Evolutionary conservation across 2,113 vertebrate species (phyloP).

Genomic region (Calypte anna): DNA sequence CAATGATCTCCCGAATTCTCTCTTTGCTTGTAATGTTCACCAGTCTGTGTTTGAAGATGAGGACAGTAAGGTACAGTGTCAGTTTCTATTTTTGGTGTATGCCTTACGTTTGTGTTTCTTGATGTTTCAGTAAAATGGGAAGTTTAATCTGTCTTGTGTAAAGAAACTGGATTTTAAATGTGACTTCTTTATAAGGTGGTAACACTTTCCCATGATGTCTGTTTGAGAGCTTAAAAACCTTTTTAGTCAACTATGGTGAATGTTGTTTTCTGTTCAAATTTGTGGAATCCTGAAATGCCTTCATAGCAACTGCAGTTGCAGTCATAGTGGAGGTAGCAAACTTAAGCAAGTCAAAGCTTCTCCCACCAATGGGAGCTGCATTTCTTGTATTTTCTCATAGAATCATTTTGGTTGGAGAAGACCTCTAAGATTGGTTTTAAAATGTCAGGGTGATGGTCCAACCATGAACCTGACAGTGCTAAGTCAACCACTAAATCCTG

Average conservation of each 20-base stretch:
- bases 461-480: not conserved
- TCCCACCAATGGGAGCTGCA: not conserved
- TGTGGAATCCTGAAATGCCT: not conserved
- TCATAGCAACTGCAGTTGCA: not conserved
- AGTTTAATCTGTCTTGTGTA: not conserved
- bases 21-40: slow-evolving; percentile 88
- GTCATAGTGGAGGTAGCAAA: not conserved
- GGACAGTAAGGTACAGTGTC: slow-evolving; percentile 81
- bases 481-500: not conserved
- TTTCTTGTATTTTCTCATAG: not conserved
- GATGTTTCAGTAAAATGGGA: not conserved
- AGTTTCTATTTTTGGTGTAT: not conserved
- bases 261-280: not conserved
- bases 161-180: not conserved
- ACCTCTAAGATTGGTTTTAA: not conserved
- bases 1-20: slow-evolving; percentile 85
- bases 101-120: not conserved
- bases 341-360: not conserved
- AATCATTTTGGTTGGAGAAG: not conserved
- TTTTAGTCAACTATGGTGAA: not conserved
- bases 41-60: slow-evolving; percentile 87
- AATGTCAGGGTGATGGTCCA: not conserved
- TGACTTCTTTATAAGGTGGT: not conserved
- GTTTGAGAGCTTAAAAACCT: not conserved
- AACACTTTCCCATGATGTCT: not conserved